phyloP scores from a whole-genome alignment of 2,888 invertebrate genomes.

The Lymantria dispar region DNA sequence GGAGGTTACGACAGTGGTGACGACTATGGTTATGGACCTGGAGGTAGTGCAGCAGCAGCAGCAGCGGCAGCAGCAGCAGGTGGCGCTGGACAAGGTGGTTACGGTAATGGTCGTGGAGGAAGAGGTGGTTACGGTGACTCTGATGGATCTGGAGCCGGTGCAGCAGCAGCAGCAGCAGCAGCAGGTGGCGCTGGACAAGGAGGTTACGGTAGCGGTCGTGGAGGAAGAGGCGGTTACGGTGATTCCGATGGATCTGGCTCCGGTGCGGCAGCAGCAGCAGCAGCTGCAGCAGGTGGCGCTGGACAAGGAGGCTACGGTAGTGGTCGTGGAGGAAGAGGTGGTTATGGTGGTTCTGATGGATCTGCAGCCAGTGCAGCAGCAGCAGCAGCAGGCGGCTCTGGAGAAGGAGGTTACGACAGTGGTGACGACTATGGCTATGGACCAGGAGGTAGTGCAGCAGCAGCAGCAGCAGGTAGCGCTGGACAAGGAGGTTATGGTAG shows the following conservation, averaged over 20 bases:
- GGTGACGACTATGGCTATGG: not conserved
- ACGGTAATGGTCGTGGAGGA: no score
- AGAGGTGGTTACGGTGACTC: not conserved
- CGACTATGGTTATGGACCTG: not conserved
- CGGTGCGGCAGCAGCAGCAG: constrained; percentile 3
- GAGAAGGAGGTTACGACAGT: not conserved
- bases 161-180: not conserved
- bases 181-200: not conserved
- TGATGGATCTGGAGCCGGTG: not conserved
- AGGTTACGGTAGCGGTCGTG: not conserved
- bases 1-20: not conserved
- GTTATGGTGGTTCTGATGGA: constrained; percentile 1
- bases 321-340: not conserved
- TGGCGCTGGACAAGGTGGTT: not conserved
- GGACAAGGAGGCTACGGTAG: not conserved
- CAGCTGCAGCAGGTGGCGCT: not conserved
- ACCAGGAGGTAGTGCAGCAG: not conserved
- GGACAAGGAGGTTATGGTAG: not conserved
- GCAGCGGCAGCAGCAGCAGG: constrained; percentile 3
- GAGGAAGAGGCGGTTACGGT: no score
- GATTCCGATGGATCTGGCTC: not conserved
- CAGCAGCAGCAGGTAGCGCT: not conserved
- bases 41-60: not conserved
- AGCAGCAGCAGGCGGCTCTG: not conserved
- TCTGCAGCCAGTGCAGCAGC: not conserved